Evolutionary conservation across 2,113 vertebrate genomes (phyloP), one percentile per base, ranked within the genome.

Genomic region (Melanerpes aurifrons): DNA sequence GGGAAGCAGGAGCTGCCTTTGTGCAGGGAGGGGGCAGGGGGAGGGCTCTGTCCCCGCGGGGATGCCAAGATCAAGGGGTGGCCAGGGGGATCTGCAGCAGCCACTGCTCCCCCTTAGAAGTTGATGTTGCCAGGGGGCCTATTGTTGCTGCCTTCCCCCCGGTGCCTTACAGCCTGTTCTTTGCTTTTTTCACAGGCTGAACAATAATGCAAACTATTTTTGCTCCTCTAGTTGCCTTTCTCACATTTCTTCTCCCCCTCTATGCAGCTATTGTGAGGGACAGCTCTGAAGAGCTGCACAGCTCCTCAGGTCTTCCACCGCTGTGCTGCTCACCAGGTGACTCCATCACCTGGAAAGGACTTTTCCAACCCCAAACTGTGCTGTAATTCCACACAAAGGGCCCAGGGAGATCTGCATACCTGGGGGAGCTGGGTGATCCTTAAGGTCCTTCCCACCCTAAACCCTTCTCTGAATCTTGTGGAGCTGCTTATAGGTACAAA

Each of bases 91-190:
- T 86, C 82, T 24, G 95, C 86, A 71, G 89, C 88, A 80, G 67
- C 79, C 84, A 62, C 47, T 22, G 63, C 91, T 95, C 92, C 89
- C 94, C 88, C 70, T 97, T 92, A 97, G 95, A 97, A 92, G 93
- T 74, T 95, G 96, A 95, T 97, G 95, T 97, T 97, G 94, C 97
- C 16, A 96, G 87, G 95, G 95, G 95, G 91, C 87, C 95, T 37
- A 95, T 97, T 97, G 95, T 97, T 74, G 83, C 67, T 20, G n/a
- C 87, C 86, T 90, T 91, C 81, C 71, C 93, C 91, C 92, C 0
- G 15, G 94, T 6, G 85, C 95, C 91, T 95, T 74, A 96, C 88
- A 96, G 72, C 95, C 92, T 57, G 64, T 81, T 86, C 95, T 91
- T 97, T 91, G 87, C 96, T 37, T 95, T 96, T 87, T 93, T 89